Percentiles rank a stretch among this genome's conserved stretches.
These are phyloP conservation scores for Trichogramma dendrolimi DNA, from an alignment of 2,888 invertebrate genomes.

Conservation along the genomic window DNA sequence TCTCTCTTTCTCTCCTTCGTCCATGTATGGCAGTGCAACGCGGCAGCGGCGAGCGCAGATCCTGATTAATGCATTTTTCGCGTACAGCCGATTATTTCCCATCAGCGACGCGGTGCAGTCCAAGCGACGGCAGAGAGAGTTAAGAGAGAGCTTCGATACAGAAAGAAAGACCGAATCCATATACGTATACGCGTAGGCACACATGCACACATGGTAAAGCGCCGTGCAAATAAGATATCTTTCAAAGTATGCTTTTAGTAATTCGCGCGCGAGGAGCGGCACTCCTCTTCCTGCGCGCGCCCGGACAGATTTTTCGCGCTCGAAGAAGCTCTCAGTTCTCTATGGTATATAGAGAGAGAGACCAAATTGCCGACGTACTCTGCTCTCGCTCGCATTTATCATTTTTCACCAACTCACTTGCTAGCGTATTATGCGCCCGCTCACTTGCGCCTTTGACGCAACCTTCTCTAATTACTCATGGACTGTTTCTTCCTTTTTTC, in stretches of 20 bases:
- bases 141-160: neutral
- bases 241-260: neutral
- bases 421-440: too few species aligned
- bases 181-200: too few species aligned
- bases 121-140: neutral
- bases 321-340: neutral
- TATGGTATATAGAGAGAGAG: neutral
- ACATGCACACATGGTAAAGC: too few species aligned
- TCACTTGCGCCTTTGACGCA: too few species aligned
- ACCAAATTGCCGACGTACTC: conserved; percentile 1
- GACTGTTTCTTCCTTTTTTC: too few species aligned
- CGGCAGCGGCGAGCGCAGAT: neutral
- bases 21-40: neutral
- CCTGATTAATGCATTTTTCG: conserved; percentile 27
- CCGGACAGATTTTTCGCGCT: neutral
- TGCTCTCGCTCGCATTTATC: conserved; percentile 10
- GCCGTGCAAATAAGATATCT: too few species aligned
- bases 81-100: conserved; percentile 12
- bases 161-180: conserved; percentile 4
- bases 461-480: too few species aligned
- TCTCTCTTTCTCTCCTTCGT: neutral
- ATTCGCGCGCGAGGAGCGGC: neutral
- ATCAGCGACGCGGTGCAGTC: too few species aligned
- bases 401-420: conserved; percentile 1
- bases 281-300: neutral